phyloP scores from a whole-genome alignment of 2,888 invertebrate genomes.

The Plutella xylostella region DNA sequence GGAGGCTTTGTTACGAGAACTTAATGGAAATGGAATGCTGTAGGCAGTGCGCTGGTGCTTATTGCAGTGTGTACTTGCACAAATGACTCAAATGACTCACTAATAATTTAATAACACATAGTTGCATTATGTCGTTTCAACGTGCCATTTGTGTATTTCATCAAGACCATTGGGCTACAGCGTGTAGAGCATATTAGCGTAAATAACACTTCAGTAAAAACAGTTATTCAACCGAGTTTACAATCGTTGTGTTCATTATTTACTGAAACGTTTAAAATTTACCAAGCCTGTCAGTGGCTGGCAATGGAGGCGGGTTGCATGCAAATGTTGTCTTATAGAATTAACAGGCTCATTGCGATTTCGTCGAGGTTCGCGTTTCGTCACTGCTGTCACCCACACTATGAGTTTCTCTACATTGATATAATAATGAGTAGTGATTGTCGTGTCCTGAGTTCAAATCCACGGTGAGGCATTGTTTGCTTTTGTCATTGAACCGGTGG shows the following conservation, averaged over 20 bases:
- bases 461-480: constrained; percentile 44
- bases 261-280: background rate
- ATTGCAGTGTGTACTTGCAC: too few species aligned
- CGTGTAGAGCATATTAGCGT: too few species aligned
- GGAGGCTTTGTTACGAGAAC: constrained; percentile 7
- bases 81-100: too few species aligned
- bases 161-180: too few species aligned
- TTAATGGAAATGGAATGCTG: constrained; percentile 6
- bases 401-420: constrained; percentile 57
- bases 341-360: constrained; percentile 43
- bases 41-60: background rate
- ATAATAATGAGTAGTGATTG: constrained; percentile 42
- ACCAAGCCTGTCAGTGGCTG: constrained; percentile 6
- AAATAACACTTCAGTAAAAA: background rate
- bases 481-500: constrained; percentile 50
- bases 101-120: too few species aligned
- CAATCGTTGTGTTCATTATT: background rate
- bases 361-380: constrained; percentile 35
- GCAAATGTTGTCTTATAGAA: constrained; percentile 31
- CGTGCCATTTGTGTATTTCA: too few species aligned
- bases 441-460: constrained; percentile 34
- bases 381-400: constrained; percentile 46
- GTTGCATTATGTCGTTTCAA: too few species aligned
- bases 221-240: constrained; percentile 6
- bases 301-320: constrained; percentile 29